A percentile compares a stretch with the other conserved stretches of the same genome.
Conservation (phyloP, 2,113 vertebrate species). For the Leptobrachium leishanense region DNA sequence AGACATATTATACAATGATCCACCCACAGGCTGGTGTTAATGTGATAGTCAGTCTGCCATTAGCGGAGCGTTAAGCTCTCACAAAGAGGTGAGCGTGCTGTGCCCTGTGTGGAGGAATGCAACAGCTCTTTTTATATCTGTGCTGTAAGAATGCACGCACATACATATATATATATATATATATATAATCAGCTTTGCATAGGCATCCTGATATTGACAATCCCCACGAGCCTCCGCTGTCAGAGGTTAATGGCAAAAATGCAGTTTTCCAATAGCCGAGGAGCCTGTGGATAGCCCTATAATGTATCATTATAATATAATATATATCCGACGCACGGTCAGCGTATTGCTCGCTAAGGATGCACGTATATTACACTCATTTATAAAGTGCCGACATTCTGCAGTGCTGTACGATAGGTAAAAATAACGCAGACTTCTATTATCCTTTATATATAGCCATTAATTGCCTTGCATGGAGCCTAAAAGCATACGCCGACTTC, state of each 20-base stretch:
- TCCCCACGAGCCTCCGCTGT: too few species aligned
- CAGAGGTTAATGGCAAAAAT: too few species aligned
- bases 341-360: too few species aligned
- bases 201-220: too few species aligned
- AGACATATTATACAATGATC: background rate
- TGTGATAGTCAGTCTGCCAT: conserved; percentile 15
- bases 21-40: conserved; percentile 18
- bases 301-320: too few species aligned
- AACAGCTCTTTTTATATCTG: background rate
- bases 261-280: too few species aligned
- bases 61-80: conserved; percentile 5
- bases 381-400: background rate
- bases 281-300: too few species aligned
- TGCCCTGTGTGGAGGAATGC: background rate
- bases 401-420: too few species aligned
- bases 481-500: background rate
- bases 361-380: background rate
- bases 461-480: background rate
- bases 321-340: too few species aligned
- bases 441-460: background rate
- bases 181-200: too few species aligned
- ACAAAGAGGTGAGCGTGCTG: background rate
- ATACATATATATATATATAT: background rate
- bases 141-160: background rate
- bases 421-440: too few species aligned